phyloP scores from a whole-genome alignment of 2,113 vertebrate genomes.

The Channa argus region DNA sequence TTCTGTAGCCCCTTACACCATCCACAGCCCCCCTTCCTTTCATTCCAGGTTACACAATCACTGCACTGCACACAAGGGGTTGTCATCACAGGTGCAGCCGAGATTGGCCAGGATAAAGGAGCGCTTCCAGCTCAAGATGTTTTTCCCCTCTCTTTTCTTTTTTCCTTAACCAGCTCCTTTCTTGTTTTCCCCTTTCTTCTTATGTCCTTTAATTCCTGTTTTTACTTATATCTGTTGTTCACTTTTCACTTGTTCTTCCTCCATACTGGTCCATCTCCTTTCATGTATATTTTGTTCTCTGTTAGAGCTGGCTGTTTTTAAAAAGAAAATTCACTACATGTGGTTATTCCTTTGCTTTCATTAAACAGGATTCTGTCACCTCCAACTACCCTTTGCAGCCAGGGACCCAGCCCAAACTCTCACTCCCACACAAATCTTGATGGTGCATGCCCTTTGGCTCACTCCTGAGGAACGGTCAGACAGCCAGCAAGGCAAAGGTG shows the following conservation, averaged over 20 bases:
- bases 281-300: constrained; percentile 14
- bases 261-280: background rate
- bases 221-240: constrained; percentile 32
- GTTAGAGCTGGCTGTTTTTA: constrained; percentile 23
- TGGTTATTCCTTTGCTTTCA: constrained; percentile 40
- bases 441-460: constrained; percentile 60
- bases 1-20: constrained; percentile 66
- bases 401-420: constrained; percentile 25
- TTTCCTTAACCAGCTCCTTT: constrained; percentile 46
- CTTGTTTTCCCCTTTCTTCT: constrained; percentile 56
- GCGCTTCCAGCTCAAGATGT: constrained; percentile 80
- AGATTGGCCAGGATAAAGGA: constrained; percentile 79
- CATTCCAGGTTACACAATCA: constrained; percentile 83
- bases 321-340: constrained; percentile 28
- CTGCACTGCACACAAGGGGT: constrained; percentile 80
- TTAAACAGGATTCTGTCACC: constrained; percentile 42
- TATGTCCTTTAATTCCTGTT: constrained; percentile 29
- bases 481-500: constrained; percentile 54
- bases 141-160: constrained; percentile 67
- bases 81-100: constrained; percentile 86
- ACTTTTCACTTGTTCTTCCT: constrained; percentile 29
- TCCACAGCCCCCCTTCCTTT: constrained; percentile 56
- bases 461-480: constrained; percentile 51
- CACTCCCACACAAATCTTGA: constrained; percentile 27
- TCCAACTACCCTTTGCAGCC: constrained; percentile 11